Evolutionary conservation across 2,888 invertebrate species (phyloP), one percentile per base, ranked within the genome.

Genomic region (Saturnia japonica): DNA sequence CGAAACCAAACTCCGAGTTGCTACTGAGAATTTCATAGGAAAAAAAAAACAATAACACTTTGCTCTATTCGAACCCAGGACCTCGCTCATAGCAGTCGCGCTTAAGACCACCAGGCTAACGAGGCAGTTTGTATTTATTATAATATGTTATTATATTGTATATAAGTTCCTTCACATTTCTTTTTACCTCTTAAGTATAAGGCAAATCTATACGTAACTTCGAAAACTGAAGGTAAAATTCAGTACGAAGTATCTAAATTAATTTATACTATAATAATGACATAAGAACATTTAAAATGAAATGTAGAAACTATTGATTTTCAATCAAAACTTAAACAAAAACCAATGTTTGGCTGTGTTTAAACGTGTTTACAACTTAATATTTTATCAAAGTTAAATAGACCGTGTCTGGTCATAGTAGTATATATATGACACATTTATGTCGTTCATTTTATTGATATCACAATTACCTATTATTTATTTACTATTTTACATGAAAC

Each of bases 341-440:
- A 28, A 28, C 14, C 28, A 60, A 28, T 60, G 14, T 60, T 28
- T 60, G 25, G 3, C 25, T 28, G 6, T 60, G 57, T 60, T 28
- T 60, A 51, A 54, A 22, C 54, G 9, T 54, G 22, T 54, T 54
- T 28, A 60, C 28, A 25, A 60, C 19, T 25, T 60, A 28, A 14
- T 14, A 51, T 40, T 69, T 64, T 66, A 69, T 69, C 69, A 69
- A 47, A 69, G 64, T 51, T 66, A 69, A 69, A 51, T 40, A 66
- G 40, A 64, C 51, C 64, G 69, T 14, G 64, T 51, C 69, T 62
- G 62, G 16, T 40, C 51, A 47, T 51, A 47, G 51, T 69, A 47
- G 51, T 40, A 51, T 40, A 66, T 62, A 66, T 64, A 64, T 25
- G 45, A 71, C 34, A 34, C 19, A 28, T 28, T 14, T 60, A 2